Evolutionary conservation across 2,888 invertebrate genomes (phyloP).

Genomic region (Stomorhina lunata): DNA sequence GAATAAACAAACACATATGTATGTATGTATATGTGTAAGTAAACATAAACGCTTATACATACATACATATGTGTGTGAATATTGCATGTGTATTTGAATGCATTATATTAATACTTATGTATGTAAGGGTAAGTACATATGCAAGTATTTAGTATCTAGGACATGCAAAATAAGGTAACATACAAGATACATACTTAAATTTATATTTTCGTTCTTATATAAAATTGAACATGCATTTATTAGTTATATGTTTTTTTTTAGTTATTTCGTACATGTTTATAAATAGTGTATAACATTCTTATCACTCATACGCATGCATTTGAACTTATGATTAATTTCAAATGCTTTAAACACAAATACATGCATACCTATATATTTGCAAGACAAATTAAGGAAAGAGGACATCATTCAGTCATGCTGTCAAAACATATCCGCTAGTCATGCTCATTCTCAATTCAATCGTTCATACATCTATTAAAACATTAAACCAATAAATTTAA

Average conservation of each 20-base stretch:
- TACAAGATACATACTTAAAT: not conserved
- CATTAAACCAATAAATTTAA: too few relatives aligned
- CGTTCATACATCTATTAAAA: not conserved
- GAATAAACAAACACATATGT: not conserved
- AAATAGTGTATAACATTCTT: too few relatives aligned
- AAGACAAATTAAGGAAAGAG: not conserved
- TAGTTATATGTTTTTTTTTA: too few relatives aligned
- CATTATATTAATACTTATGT: too few relatives aligned
- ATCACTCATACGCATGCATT: not conserved
- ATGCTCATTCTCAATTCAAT: not conserved
- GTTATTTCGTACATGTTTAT: too few relatives aligned
- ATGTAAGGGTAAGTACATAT: not conserved
- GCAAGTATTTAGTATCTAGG: not conserved
- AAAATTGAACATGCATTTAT: too few relatives aligned
- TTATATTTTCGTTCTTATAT: too few relatives aligned
- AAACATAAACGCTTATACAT: not conserved
- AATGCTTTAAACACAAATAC: too few relatives aligned
- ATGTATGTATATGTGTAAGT: not conserved
- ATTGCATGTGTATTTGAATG: too few relatives aligned
- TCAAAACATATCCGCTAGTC: not conserved
- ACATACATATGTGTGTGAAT: not conserved
- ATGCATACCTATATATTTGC: not conserved
- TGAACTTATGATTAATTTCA: too few relatives aligned
- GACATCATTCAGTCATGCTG: not conserved
- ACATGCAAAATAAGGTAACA: not conserved